Conservation (phyloP, 23 tunicate genomes). For the Phallusia fumigata region DNA sequence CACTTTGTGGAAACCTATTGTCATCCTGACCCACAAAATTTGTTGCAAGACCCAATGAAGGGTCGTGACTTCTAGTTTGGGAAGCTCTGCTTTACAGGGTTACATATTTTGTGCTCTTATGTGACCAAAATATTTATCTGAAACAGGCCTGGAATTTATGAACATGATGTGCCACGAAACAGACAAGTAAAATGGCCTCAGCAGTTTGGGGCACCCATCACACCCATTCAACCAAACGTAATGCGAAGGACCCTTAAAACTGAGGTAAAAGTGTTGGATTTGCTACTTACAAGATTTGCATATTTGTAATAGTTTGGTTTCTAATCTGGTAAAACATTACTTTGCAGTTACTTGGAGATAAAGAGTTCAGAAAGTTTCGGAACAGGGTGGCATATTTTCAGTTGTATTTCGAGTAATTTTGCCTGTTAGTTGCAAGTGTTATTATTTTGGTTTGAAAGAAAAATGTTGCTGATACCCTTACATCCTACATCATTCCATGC, state of each 20-base stretch:
- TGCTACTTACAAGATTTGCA: too few species aligned
- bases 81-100: background rate
- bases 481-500: too few species aligned
- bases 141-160: slow-evolving; percentile 77
- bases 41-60: too few species aligned
- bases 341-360: slow-evolving; percentile 72
- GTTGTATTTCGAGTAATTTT: slow-evolving; percentile 36
- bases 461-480: too few species aligned
- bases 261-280: slow-evolving; percentile 22
- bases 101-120: background rate
- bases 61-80: too few species aligned
- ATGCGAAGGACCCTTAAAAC: slow-evolving; percentile 61
- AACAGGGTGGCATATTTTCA: slow-evolving; percentile 86
- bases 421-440: too few species aligned
- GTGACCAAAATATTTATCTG: background rate
- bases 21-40: too few species aligned
- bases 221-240: slow-evolving; percentile 69
- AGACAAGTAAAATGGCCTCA: slow-evolving; percentile 80
- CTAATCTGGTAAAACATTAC: background rate
- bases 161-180: slow-evolving; percentile 67
- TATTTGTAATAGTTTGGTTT: too few species aligned
- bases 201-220: slow-evolving; percentile 84
- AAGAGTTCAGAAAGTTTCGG: slow-evolving; percentile 72
- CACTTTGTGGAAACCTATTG: too few species aligned
- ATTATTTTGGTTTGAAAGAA: too few species aligned